Base-by-base conservation (phyloP, 2,113 vertebrate genomes). In the Centropus bengalensis region DNA sequence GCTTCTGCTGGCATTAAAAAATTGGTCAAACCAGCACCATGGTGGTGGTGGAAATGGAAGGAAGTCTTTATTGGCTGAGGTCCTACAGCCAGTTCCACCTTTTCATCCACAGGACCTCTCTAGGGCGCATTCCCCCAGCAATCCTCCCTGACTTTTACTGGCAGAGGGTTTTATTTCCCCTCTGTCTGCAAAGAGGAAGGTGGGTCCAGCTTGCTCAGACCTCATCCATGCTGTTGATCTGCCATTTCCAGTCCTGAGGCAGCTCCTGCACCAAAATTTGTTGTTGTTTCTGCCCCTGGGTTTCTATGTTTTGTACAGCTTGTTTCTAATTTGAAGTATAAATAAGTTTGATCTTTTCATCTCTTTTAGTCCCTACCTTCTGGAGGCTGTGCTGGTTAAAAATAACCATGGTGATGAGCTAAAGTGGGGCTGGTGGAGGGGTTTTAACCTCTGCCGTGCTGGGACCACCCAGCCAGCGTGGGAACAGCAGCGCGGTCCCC, bases 261-360 rank as follows among this genome's bases (percentile, higher is more conserved):
- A 3, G 47, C 71, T 75, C 68, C 64, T 20, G 15, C 73, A 76
- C 82, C 33, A 24, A 4, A 38, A 63, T 90, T 92, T 86, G 19
- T 80, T 58, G 71, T 26, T 59, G 18, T 71, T 84, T 8, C 32
- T 33, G 19, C 16, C 27, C 24, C 32, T 7, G 4, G 40, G 47
- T 58, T 62, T 83, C 85, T 68, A 2, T 63, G 28, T 81, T 93
- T 93, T 88, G 42, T 71, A 74, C 90, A 93, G 80, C 73, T 86
- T 81, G 68, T 83, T 96, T 77, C 82, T 92, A 63, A 75, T 92
- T 63, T 75, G 13, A 81, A 92, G 49, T 38, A 88, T 81, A 93
- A 95, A 93, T 91, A 94, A 83, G 33, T 93, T 92, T 86, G 88
- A 88, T 92, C 82, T 86, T 96, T 96, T 93, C 52, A 33, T 80